These are phyloP conservation scores for Sebastes ruberrimus DNA, from an alignment of 2,797 vertebrate genomes.

Conservation along the genomic window DNA sequence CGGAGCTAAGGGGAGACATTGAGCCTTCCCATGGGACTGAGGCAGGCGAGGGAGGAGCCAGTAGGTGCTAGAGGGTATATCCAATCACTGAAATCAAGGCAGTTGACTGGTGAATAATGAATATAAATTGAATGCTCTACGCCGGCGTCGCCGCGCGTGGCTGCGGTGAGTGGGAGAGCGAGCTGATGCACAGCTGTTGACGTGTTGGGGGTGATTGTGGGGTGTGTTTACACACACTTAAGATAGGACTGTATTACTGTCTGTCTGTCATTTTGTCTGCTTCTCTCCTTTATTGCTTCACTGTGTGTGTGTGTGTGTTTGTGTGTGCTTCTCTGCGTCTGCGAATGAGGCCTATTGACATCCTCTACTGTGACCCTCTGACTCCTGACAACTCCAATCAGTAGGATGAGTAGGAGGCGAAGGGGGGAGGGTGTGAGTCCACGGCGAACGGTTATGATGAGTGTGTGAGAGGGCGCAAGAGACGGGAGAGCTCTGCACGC, in stretches of 20 bases:
- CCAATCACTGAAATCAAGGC: slow-evolving; percentile 82
- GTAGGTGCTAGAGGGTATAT: slow-evolving; percentile 70
- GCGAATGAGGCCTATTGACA: slow-evolving; percentile 73
- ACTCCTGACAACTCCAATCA: slow-evolving; percentile 79
- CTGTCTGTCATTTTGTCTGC: slow-evolving; percentile 50
- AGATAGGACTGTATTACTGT: slow-evolving; percentile 51
- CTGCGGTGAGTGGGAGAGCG: slow-evolving; percentile 42
- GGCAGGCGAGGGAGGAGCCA: slow-evolving; percentile 42
- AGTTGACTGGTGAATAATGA: slow-evolving; percentile 87
- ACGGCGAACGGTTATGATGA: slow-evolving; percentile 50
- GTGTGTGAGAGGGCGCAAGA: slow-evolving; percentile 7
- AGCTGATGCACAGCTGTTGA: slow-evolving; percentile 64
- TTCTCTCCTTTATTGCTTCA: slow-evolving; percentile 14
- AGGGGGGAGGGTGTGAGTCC: slow-evolving; percentile 45
- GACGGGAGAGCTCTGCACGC: slow-evolving; percentile 24
- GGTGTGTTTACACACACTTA: slow-evolving; percentile 63
- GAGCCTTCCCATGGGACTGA: slow-evolving; percentile 60
- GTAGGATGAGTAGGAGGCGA: slow-evolving; percentile 63
- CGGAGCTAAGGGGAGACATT: slow-evolving; percentile 41
- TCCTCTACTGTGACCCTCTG: slow-evolving; percentile 73
- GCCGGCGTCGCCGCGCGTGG: slow-evolving; percentile 41
- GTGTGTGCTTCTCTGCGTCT: slow-evolving; percentile 44
- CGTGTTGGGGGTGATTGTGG: slow-evolving; percentile 53
- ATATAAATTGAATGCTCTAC: slow-evolving; percentile 77
- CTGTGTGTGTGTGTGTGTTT: background rate